Conservation (phyloP, 2,888 invertebrate genomes). For the Scaptodrosophila latifasciaeformis region DNA sequence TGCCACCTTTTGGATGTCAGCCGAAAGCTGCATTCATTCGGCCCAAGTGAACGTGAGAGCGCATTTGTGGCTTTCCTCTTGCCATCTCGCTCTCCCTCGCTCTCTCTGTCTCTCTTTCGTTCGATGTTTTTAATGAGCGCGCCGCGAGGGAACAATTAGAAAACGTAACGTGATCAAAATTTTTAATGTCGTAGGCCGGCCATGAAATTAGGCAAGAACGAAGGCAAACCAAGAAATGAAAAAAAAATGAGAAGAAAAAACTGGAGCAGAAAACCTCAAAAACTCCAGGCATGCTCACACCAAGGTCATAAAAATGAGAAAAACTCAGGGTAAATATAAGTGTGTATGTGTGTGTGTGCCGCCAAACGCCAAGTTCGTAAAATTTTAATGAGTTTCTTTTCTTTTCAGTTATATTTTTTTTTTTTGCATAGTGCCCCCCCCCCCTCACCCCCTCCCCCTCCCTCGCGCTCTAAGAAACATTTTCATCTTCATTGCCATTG, state of each 20-base stretch:
- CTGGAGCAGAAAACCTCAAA: constrained; percentile 10
- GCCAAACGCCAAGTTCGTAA: constrained; percentile 58
- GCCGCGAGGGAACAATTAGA: constrained; percentile 69
- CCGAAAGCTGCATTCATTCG: background rate
- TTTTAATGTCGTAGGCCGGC: constrained; percentile 53
- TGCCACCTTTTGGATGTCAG: constrained; percentile 5
- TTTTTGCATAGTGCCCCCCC: background rate
- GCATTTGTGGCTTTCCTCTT: too few species aligned
- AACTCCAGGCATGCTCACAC: constrained; percentile 13
- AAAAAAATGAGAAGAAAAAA: constrained; percentile 1
- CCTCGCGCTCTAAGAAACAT: too few species aligned
- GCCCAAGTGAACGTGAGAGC: background rate
- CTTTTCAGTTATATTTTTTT: constrained; percentile 19
- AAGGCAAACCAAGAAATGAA: constrained; percentile 22
- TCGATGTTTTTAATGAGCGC: constrained; percentile 48
- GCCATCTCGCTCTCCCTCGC: background rate
- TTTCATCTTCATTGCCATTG: constrained; percentile 28
- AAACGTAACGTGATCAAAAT: constrained; percentile 69
- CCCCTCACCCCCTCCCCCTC: too few species aligned
- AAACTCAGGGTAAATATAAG: too few species aligned
- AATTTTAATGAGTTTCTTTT: constrained; percentile 61
- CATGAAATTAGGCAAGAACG: constrained; percentile 62
- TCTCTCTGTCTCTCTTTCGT: background rate
- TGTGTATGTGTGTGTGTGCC: too few species aligned
- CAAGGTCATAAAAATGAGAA: constrained; percentile 60